Evolutionary conservation across 2,797 vertebrate species (phyloP).

Genomic region (Lagocephalus sceleratus): DNA sequence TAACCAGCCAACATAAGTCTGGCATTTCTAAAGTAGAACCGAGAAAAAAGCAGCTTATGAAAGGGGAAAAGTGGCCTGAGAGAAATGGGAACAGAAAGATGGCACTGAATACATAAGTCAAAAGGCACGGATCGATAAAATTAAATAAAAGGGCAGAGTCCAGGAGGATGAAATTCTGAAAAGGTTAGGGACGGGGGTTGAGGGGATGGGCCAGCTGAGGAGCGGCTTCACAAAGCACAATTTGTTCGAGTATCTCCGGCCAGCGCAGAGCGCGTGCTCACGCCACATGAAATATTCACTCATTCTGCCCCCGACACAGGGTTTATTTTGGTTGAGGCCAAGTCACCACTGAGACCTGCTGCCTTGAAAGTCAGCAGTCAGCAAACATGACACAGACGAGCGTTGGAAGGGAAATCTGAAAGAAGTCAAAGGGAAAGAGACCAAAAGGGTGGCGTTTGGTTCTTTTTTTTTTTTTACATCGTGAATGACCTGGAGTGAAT

Average conservation of each 20-base stretch:
- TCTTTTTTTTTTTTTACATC: too few relatives aligned
- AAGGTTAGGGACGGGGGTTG: background rate
- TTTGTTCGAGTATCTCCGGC: conserved; percentile 20
- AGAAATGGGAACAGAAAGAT: background rate
- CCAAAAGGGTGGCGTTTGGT: too few relatives aligned
- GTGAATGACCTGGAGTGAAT: background rate
- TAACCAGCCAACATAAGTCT: conserved; percentile 4
- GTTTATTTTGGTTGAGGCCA: conserved; percentile 63
- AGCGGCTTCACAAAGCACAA: conserved; percentile 14
- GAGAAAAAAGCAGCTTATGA: conserved; percentile 18
- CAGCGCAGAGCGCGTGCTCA: conserved; percentile 38
- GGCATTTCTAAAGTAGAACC: conserved; percentile 11
- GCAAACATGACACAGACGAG: conserved; percentile 34
- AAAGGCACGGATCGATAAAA: conserved; percentile 6
- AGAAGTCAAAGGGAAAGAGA: too few relatives aligned
- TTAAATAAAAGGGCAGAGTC: background rate
- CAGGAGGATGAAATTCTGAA: background rate
- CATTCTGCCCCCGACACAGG: conserved; percentile 56
- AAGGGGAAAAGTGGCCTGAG: conserved; percentile 9
- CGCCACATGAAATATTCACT: conserved; percentile 73
- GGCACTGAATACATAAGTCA: background rate
- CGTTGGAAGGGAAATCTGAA: background rate
- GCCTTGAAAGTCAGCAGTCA: conserved; percentile 53
- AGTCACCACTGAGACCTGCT: conserved; percentile 39
- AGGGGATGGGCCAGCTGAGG: conserved; percentile 17